Evolutionary conservation across 2,797 vertebrate species (phyloP).

Genomic region (Champsocephalus esox): DNA sequence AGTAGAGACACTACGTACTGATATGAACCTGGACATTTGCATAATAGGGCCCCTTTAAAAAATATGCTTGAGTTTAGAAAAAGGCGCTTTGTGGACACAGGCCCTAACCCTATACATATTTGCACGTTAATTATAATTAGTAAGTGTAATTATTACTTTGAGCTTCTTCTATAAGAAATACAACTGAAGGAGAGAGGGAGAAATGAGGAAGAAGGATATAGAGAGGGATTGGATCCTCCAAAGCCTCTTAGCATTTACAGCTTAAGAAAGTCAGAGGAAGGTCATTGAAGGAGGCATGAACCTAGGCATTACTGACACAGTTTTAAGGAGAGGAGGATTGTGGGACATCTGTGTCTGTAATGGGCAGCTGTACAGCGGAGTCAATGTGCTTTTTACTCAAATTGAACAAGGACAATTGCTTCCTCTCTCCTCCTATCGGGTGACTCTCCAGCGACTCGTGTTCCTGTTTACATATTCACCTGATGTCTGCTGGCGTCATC

Average conservation of each 20-base stretch:
- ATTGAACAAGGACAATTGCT: constrained; percentile 55
- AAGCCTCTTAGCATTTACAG: constrained; percentile 80
- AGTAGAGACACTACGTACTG: too few species aligned
- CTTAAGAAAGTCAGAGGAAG: constrained; percentile 73
- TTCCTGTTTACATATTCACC: constrained; percentile 73
- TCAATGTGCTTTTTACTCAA: constrained; percentile 37
- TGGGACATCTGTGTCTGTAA: neutral
- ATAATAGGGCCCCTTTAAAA: too few species aligned
- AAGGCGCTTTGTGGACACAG: too few species aligned
- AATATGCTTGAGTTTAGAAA: too few species aligned
- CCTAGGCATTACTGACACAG: constrained; percentile 28
- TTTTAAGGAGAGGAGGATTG: constrained; percentile 9
- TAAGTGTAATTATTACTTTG: constrained; percentile 39
- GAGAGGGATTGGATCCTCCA: constrained; percentile 59
- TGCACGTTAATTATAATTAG: constrained; percentile 10
- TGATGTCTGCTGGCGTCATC: constrained; percentile 59
- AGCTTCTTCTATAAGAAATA: constrained; percentile 11
- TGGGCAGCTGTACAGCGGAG: constrained; percentile 29
- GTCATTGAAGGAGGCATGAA: constrained; percentile 58
- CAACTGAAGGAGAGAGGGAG: constrained; percentile 10
- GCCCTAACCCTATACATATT: constrained; percentile 1
- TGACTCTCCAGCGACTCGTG: constrained; percentile 48
- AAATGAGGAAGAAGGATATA: constrained; percentile 43
- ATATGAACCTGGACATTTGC: too few species aligned
- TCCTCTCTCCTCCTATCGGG: constrained; percentile 45